Percentiles rank a stretch among this genome's conserved stretches.
phyloP scores from a whole-genome alignment of 2,797 vertebrate species.

The Danio tinwini region DNA sequence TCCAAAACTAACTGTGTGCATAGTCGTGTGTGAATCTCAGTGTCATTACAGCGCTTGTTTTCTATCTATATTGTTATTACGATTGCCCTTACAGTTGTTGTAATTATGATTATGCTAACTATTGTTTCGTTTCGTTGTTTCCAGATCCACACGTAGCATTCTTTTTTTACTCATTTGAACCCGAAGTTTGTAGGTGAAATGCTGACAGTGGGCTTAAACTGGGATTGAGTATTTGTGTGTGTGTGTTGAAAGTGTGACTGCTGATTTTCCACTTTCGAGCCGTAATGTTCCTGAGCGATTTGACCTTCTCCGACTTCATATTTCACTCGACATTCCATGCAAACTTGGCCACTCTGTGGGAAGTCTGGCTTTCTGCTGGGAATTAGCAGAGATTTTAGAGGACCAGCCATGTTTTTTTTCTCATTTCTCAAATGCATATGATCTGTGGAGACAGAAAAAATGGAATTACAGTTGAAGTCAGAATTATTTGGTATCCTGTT shows the following conservation, averaged over 20 bases:
- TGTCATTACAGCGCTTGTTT: conserved; percentile 75
- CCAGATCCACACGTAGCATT: conserved; percentile 75
- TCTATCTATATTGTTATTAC: conserved; percentile 77
- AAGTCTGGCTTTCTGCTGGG: conserved; percentile 79
- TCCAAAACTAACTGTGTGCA: conserved; percentile 73
- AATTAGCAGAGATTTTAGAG: conserved; percentile 71
- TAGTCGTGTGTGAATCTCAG: conserved; percentile 77
- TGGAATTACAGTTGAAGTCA: too few relatives aligned
- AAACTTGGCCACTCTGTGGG: conserved; percentile 78
- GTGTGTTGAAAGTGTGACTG: conserved; percentile 63
- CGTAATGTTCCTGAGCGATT: conserved; percentile 71
- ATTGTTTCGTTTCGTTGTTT: conserved; percentile 71
- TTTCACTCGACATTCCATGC: conserved; percentile 80
- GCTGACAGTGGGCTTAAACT: conserved; percentile 54
- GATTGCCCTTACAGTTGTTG: conserved; percentile 72
- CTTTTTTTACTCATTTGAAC: conserved; percentile 64
- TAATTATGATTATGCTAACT: conserved; percentile 76
- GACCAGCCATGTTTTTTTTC: conserved; percentile 69
- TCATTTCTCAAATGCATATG: conserved; percentile 62
- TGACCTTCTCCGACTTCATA: conserved; percentile 78
- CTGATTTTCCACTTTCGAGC: conserved; percentile 75
- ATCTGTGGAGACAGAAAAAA: conserved; percentile 56
- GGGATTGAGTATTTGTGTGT: conserved; percentile 39
- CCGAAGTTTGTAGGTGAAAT: conserved; percentile 65
- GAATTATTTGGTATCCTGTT: too few relatives aligned